These are phyloP conservation scores for Scaptomyza parva DNA, from an alignment of 2,888 invertebrate species.

Conservation along the genomic window DNA sequence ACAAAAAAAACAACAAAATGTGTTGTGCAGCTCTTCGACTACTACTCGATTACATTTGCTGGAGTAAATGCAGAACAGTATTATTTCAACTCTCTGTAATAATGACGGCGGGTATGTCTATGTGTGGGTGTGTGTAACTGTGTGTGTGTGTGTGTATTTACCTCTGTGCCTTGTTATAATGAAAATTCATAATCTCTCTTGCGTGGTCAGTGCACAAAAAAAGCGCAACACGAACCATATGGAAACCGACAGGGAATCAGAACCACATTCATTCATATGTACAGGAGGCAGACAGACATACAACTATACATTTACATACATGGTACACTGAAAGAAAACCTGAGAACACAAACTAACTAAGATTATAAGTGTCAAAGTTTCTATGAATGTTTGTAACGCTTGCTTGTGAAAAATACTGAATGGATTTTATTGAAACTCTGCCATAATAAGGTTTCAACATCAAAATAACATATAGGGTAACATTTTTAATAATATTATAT, in stretches of 20 bases:
- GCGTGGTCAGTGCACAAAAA: constrained; percentile 35
- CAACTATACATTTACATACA: not conserved
- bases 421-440: too few species aligned
- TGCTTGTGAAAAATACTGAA: too few species aligned
- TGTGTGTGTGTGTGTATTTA: not conserved
- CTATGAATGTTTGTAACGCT: too few species aligned
- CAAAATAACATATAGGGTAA: too few species aligned
- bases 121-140: not conserved
- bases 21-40: too few species aligned
- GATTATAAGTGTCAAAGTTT: too few species aligned
- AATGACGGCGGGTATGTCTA: constrained; percentile 9
- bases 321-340: not conserved
- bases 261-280: constrained; percentile 4
- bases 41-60: constrained; percentile 43
- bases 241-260: constrained; percentile 30
- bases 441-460: too few species aligned
- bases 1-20: too few species aligned
- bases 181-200: constrained; percentile 74
- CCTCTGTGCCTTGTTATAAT: constrained; percentile 51
- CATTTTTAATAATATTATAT: too few species aligned
- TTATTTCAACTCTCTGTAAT: not conserved
- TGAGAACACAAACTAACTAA: too few species aligned
- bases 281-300: too few species aligned
- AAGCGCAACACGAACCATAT: constrained; percentile 31
- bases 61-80: constrained; percentile 19